Base-by-base conservation (phyloP, 2,113 vertebrate species). In the Saccopteryx leptura region DNA sequence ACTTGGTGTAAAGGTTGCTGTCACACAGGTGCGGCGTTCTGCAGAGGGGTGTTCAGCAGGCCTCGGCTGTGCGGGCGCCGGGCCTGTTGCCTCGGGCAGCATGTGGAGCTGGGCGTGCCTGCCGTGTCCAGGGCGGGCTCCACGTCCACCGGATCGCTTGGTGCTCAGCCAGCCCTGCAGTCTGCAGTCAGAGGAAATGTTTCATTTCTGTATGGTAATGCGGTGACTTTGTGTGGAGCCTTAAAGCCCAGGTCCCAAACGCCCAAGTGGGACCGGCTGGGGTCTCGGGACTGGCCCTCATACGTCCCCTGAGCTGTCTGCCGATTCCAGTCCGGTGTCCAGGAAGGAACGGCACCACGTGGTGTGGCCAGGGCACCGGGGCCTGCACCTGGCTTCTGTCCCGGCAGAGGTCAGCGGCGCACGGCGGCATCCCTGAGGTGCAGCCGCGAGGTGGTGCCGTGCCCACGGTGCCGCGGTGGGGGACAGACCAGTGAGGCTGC, bases 61-160 rank as follows among this genome's bases (percentile, higher is more conserved):
- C 76, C 66, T 13, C 0, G 8, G 23, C 79, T 61, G 31, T 24
- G 12, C 2, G 1, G 50, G 21, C 5, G 9, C 52, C 15, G 13
- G 54, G 50, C 2, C 0, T 9, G 13, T 9, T 21, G 21, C n/a
- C 17, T 9, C n/a, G 52, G 50, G 90, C 24, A 5, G 54, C 23
- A 1, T 7, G 0, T 33, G 26, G 56, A 15, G 54, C 28, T 2
- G 24, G 46, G 75, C 1, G 4, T 72, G 23, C 8, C n/a, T 24
- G 68, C 21, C 4, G 12, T 0, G 1, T 3, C 3, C 7, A 1
- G 4, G 28, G 15, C 14, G 52, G 52, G 33, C 63, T 8, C 28
- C 33, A 0, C 0, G n/a, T 1, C 52, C 9, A 0, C 54, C 14
- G 5, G 19, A 2, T 24, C 19, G 26, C 93, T 79, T 7, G 17